Percentiles rank a stretch among this genome's conserved stretches.
phyloP scores from a whole-genome alignment of 2,797 vertebrate species.

The Notolepis coatsorum region DNA sequence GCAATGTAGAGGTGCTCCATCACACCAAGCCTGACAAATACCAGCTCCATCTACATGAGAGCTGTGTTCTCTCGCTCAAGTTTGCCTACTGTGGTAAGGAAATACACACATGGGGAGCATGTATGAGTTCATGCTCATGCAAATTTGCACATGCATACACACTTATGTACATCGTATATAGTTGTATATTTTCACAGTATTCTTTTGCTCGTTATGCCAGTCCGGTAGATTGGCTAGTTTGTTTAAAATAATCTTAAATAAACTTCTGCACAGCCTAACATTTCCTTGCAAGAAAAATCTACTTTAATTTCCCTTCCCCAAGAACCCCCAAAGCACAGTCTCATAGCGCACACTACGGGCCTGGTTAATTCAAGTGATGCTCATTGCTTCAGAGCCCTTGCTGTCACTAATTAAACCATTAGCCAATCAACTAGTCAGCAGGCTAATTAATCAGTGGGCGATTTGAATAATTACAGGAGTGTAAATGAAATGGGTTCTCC shows the following conservation, averaged over 20 bases:
- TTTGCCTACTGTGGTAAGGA: constrained; percentile 95
- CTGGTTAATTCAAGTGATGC: constrained; percentile 43
- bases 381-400: constrained; percentile 48
- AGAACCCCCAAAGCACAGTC: constrained; percentile 36
- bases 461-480: constrained; percentile 69
- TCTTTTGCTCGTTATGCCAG: constrained; percentile 22
- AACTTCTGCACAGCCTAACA: constrained; percentile 32
- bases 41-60: constrained; percentile 96
- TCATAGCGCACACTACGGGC: constrained; percentile 43
- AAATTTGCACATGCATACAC: not conserved
- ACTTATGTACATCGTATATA: not conserved
- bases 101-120: not conserved
- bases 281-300: constrained; percentile 25
- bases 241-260: constrained; percentile 46
- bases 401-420: constrained; percentile 72
- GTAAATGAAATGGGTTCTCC: constrained; percentile 46
- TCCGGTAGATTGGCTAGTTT: constrained; percentile 45
- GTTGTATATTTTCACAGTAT: constrained; percentile 13
- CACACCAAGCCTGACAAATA: constrained; percentile 97
- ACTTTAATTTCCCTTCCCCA: constrained; percentile 33
- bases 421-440: constrained; percentile 60
- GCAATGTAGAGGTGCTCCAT: constrained; percentile 95
- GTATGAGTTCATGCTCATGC: too few species aligned
- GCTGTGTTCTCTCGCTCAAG: constrained; percentile 96
- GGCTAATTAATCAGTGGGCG: constrained; percentile 69